Base-by-base conservation (phyloP, 1,140 invertebrate species). In the Homarus americanus region DNA sequence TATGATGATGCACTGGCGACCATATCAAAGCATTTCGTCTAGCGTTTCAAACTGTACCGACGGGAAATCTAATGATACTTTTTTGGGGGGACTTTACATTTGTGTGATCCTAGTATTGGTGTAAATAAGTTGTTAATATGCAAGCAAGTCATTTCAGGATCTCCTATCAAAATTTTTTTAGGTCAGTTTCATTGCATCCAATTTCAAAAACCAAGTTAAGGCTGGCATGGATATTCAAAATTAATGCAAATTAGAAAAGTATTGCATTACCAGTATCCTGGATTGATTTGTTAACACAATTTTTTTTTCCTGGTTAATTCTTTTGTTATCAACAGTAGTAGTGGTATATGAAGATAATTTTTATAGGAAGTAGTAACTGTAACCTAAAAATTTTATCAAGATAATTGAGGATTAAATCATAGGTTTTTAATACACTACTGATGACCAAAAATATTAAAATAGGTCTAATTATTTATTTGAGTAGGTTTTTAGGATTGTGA, bases 71-170 rank as follows among this genome's bases (percentile, higher is more conserved):
- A n/a, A n/a, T n/a, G n/a, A n/a, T n/a, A n/a, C n/a, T n/a, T n/a
- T n/a, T n/a, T n/a, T n/a, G n/a, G n/a, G n/a, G n/a, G n/a, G n/a
- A n/a, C n/a, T n/a, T n/a, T n/a, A 83, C 32, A 83, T 69, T 83
- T 83, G 82, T 83, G 82, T 40, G 38, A 83, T 41, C 5, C 58
- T 83, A 83, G 82, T 66, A 40, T 83, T 66, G 63, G 58, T 83
- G 82, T 83, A 83, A 83, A 83, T 83, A 83, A 63, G 36, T 82
- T 63, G 79, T 82, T 82, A 82, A 40, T 36, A 9, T 36, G 28
- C 32, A 36, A 32, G 28, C 63, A 83, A 63, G 69, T 66, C 63
- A 69, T 34, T 83, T 83, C 82, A 83, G 82, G 82, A 83, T 20
- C 40, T 79, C n/a, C 36, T 7, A 40, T 36, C 73, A 36, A 28